A percentile compares a stretch with the other conserved stretches of the same genome.
Evolutionary conservation across 2,888 invertebrate species (phyloP).

Genomic region (Mesochorus sp.): DNA sequence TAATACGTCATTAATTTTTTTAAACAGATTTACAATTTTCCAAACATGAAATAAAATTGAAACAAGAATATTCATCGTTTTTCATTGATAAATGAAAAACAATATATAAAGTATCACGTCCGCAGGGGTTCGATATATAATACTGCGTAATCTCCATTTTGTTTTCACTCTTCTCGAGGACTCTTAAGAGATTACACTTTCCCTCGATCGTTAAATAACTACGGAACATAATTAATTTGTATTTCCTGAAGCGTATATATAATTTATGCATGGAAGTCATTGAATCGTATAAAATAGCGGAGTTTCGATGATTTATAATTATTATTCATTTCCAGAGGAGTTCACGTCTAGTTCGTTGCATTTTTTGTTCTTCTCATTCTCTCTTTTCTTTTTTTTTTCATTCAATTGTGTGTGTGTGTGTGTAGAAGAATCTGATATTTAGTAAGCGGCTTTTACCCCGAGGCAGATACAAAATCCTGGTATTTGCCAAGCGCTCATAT

Average conservation of each 20-base stretch:
- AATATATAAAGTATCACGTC: too few relatives aligned
- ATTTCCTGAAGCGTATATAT: conserved; percentile 9
- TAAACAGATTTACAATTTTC: too few relatives aligned
- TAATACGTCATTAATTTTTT: too few relatives aligned
- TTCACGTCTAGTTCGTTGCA: conserved; percentile 17
- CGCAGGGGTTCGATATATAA: too few relatives aligned
- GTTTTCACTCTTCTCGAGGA: background rate
- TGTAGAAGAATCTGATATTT: conserved; percentile 40
- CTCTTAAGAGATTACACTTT: background rate
- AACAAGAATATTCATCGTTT: too few relatives aligned
- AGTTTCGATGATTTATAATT: background rate
- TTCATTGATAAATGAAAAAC: too few relatives aligned
- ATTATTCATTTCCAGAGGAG: conserved; percentile 6
- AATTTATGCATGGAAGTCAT: background rate
- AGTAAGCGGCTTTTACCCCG: conserved; percentile 24
- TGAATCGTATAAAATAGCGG: conserved; percentile 20
- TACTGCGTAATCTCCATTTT: background rate
- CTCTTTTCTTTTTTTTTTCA: background rate
- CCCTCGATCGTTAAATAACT: conserved; percentile 28
- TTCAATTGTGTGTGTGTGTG: background rate
- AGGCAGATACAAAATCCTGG: conserved; percentile 17
- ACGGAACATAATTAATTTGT: conserved; percentile 21
- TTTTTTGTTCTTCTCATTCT: background rate
- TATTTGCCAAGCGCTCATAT: conserved; percentile 2
- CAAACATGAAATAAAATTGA: too few relatives aligned